Percentiles rank a stretch among this genome's conserved stretches.
These are phyloP conservation scores for Goniozus legneri DNA, from an alignment of 1,140 invertebrate genomes.

Conservation along the genomic window DNA sequence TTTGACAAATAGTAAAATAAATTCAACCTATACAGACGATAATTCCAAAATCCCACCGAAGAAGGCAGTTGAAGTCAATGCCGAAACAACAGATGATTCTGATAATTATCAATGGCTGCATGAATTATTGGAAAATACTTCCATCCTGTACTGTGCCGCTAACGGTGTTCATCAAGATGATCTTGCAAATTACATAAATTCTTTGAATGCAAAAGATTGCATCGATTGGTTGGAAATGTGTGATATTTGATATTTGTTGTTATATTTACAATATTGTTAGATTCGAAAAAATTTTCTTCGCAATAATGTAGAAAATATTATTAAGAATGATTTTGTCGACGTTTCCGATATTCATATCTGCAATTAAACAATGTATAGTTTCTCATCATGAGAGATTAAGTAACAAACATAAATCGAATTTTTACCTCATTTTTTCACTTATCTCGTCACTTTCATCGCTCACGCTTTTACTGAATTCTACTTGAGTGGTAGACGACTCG, in stretches of 20 bases:
- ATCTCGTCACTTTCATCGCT: conserved; percentile 29
- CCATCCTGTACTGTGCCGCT: conserved; percentile 37
- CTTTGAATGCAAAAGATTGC: conserved; percentile 30
- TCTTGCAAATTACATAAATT: conserved; percentile 36
- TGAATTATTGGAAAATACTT: conserved; percentile 36
- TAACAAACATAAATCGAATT: neutral
- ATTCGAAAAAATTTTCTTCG: no score
- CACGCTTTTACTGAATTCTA: conserved; percentile 13
- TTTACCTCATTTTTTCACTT: conserved; percentile 32
- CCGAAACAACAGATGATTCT: neutral
- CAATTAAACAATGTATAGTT: conserved; percentile 6
- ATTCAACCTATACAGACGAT: neutral
- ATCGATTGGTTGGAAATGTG: conserved; percentile 35
- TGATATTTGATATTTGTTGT: no score
- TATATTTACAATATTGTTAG: no score
- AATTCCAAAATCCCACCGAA: neutral
- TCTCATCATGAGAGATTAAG: neutral
- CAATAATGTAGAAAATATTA: no score
- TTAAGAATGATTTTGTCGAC: conserved; percentile 35
- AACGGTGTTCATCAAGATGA: conserved; percentile 37
- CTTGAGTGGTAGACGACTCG: conserved; percentile 16
- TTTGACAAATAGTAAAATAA: neutral
- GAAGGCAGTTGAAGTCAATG: neutral
- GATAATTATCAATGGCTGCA: conserved; percentile 23
- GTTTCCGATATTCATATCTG: conserved; percentile 34